Percentiles rank a stretch among this genome's conserved stretches.
These are phyloP conservation scores for Steinernema carpocapsae DNA, from an alignment of 2,888 invertebrate species.

Conservation along the genomic window DNA sequence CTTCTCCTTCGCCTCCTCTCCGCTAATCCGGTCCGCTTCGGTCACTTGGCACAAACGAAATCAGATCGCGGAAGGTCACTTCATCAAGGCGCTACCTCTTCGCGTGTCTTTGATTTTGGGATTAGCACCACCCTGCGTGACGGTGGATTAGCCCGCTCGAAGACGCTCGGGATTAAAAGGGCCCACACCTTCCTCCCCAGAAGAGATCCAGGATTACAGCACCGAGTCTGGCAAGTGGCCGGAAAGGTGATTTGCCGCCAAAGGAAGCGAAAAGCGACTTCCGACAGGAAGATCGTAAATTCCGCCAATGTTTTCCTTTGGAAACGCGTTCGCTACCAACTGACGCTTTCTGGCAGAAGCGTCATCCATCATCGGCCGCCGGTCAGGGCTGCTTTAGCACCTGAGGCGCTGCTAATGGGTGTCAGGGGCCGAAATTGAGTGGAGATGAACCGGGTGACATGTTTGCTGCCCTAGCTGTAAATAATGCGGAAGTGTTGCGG, in stretches of 20 bases:
- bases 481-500: conserved; percentile 25
- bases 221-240: conserved; percentile 3
- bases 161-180: neutral
- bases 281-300: conserved; percentile 31
- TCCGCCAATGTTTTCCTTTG: conserved; percentile 25
- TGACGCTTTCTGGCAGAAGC: conserved; percentile 30
- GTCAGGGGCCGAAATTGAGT: neutral
- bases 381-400: conserved; percentile 19
- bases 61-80: conserved; percentile 29
- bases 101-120: conserved; percentile 32
- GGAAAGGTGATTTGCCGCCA: conserved; percentile 22
- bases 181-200: neutral
- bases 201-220: conserved; percentile 13
- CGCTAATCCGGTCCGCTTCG: conserved; percentile 30
- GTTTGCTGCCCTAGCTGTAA: conserved; percentile 2
- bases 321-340: conserved; percentile 12
- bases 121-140: conserved; percentile 34
- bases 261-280: conserved; percentile 26
- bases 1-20: no score
- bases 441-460: no score
- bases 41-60: conserved; percentile 33
- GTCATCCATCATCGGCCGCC: conserved; percentile 26
- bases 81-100: conserved; percentile 32
- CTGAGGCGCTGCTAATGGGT: neutral
- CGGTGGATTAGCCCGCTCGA: conserved; percentile 11